Percentiles rank a stretch among this genome's conserved stretches.
phyloP scores from a whole-genome alignment of 2,113 vertebrate genomes.

The Oryzias javanicus region DNA sequence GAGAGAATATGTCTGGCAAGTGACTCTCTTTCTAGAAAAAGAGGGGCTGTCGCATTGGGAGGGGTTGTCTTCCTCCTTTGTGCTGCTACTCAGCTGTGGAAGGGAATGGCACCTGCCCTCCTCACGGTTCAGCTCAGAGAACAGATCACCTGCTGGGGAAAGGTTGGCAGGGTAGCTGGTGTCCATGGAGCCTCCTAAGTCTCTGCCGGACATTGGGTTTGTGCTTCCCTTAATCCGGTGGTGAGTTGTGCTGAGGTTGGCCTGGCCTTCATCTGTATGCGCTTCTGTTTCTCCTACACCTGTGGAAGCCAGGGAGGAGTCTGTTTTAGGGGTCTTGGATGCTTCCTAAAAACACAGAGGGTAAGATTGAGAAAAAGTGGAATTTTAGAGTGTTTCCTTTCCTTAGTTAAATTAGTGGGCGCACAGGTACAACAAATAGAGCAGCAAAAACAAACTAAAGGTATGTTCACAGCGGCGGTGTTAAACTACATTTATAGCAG shows the following conservation, averaged over 20 bases:
- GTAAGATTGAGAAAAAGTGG: no score
- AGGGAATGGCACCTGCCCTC: slow-evolving; percentile 52
- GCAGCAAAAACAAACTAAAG: no score
- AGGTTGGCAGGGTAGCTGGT: background rate
- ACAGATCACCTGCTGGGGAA: slow-evolving; percentile 5
- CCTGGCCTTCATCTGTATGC: slow-evolving; percentile 25
- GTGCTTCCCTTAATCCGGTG: slow-evolving; percentile 11
- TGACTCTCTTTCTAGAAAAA: slow-evolving; percentile 33
- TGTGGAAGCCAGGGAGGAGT: slow-evolving; percentile 10
- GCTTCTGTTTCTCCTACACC: slow-evolving; percentile 19
- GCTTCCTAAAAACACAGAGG: no score
- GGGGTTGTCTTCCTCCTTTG: slow-evolving; percentile 4
- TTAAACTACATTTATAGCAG: no score
- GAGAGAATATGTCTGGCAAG: slow-evolving; percentile 49
- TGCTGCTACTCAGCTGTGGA: slow-evolving; percentile 30
- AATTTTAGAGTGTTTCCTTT: no score
- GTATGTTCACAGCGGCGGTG: no score
- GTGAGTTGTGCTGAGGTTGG: background rate
- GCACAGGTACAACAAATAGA: no score
- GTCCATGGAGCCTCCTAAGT: background rate
- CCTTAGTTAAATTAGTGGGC: no score
- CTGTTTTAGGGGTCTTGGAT: no score
- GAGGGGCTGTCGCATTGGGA: slow-evolving; percentile 14
- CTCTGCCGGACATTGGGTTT: slow-evolving; percentile 4
- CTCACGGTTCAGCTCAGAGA: slow-evolving; percentile 44